A percentile compares a stretch with the other conserved stretches of the same genome.
Conservation (phyloP, 2,797 vertebrate species). For the Cossypha heuglini region DNA sequence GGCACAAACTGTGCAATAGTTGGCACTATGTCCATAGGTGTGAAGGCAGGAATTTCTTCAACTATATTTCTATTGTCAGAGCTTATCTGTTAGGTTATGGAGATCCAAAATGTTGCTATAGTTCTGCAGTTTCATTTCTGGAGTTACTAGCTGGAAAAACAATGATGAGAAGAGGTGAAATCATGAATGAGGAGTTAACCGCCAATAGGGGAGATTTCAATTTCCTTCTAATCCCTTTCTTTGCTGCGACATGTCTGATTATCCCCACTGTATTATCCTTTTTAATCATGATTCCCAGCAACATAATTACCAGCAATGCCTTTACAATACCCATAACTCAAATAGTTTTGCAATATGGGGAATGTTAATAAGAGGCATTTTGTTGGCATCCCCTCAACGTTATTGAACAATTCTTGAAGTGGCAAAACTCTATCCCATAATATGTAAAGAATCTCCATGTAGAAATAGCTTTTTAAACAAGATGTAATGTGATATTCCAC, state of each 20-base stretch:
- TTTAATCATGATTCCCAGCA: not conserved
- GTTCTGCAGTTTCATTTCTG: not conserved
- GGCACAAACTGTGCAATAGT: not conserved
- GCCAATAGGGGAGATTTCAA: not conserved
- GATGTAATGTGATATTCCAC: not conserved
- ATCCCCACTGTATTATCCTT: not conserved
- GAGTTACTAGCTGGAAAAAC: not conserved
- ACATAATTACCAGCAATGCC: slow-evolving; percentile 24
- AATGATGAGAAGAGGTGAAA: not conserved
- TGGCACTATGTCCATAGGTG: not conserved
- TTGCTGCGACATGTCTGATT: not conserved
- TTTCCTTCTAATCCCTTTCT: not conserved
- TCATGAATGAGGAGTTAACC: not conserved
- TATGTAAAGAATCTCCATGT: not conserved
- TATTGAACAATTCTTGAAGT: not conserved
- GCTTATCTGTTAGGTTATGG: not conserved
- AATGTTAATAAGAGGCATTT: not conserved
- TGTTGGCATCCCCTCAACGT: not conserved
- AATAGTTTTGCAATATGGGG: slow-evolving; percentile 20
- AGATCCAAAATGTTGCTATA: not conserved
- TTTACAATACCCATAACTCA: not conserved
- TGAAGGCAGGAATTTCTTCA: not conserved
- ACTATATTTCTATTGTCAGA: not conserved
- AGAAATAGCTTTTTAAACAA: not conserved
- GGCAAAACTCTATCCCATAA: not conserved